Evolutionary conservation across 2,797 vertebrate genomes (phyloP).

Genomic region (Lemur catta): DNA sequence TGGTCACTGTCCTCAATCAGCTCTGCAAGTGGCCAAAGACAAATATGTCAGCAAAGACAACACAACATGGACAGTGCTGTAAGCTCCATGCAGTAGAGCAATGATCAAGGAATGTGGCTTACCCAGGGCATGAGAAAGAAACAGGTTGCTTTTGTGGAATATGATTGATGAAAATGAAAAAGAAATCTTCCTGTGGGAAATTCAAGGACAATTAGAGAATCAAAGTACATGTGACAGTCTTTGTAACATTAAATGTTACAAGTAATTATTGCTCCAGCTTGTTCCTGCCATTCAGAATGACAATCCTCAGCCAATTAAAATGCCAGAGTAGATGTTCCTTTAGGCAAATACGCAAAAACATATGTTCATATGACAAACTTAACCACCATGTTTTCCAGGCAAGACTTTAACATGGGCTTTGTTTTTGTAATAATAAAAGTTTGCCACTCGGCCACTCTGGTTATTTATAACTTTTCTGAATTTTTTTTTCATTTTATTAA

Average conservation of each 20-base stretch:
- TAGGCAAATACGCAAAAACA: slow-evolving; percentile 57
- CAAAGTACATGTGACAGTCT: slow-evolving; percentile 47
- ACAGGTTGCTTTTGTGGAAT: background rate
- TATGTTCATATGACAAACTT: slow-evolving; percentile 6
- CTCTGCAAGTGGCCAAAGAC: background rate
- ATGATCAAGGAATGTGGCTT: background rate
- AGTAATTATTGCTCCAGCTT: slow-evolving; percentile 24
- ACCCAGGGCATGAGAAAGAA: background rate
- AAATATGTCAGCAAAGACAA: background rate
- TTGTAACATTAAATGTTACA: slow-evolving; percentile 40
- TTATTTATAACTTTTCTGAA: background rate
- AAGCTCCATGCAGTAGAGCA: accelerated
- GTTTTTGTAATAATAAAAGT: background rate
- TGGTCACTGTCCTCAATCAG: background rate
- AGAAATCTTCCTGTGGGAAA: slow-evolving; percentile 50
- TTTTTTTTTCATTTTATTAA: background rate
- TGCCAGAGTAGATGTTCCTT: background rate
- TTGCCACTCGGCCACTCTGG: background rate
- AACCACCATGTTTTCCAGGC: slow-evolving; percentile 46
- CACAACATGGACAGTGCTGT: accelerated
- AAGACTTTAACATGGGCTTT: slow-evolving; percentile 46
- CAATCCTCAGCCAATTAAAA: slow-evolving; percentile 43
- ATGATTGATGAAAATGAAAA: slow-evolving; percentile 12
- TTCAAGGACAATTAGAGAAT: slow-evolving; percentile 24
- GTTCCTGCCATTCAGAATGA: slow-evolving; percentile 54